Percentiles rank a stretch among this genome's conserved stretches.
Evolutionary conservation across 2,113 vertebrate genomes (phyloP).

Genomic region (Chinchilla lanigera): DNA sequence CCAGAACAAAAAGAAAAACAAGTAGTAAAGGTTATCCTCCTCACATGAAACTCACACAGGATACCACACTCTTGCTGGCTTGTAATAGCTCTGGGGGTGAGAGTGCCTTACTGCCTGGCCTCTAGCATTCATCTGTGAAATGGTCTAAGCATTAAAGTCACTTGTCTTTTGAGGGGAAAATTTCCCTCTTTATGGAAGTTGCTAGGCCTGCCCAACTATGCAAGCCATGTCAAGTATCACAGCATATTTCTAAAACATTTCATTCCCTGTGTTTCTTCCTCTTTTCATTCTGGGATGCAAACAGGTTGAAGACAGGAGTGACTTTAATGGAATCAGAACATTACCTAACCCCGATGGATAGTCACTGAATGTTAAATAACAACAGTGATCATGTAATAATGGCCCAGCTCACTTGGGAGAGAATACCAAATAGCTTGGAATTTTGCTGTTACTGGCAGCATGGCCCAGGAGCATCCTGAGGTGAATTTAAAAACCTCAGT

Average conservation of each 20-base stretch:
- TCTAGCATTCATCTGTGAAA: background rate
- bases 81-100: background rate
- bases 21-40: background rate
- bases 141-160: background rate
- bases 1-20: background rate
- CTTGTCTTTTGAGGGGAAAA: background rate
- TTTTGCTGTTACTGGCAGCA: conserved; percentile 56
- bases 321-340: conserved; percentile 48
- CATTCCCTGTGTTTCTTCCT: background rate
- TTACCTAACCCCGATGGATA: conserved; percentile 20
- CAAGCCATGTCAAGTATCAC: background rate
- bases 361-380: conserved; percentile 59
- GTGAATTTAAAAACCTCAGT: conserved; percentile 62
- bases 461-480: conserved; percentile 51
- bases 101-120: background rate
- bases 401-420: conserved; percentile 48
- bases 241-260: background rate
- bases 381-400: conserved; percentile 29
- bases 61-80: background rate
- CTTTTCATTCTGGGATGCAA: conserved; percentile 27
- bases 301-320: conserved; percentile 22
- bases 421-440: conserved; percentile 65
- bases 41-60: background rate
- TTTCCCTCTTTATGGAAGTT: background rate
- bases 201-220: background rate